Evolutionary conservation across 2,113 vertebrate species (phyloP), one percentile per base, ranked within the genome.

Genomic region (Lophura nycthemera): DNA sequence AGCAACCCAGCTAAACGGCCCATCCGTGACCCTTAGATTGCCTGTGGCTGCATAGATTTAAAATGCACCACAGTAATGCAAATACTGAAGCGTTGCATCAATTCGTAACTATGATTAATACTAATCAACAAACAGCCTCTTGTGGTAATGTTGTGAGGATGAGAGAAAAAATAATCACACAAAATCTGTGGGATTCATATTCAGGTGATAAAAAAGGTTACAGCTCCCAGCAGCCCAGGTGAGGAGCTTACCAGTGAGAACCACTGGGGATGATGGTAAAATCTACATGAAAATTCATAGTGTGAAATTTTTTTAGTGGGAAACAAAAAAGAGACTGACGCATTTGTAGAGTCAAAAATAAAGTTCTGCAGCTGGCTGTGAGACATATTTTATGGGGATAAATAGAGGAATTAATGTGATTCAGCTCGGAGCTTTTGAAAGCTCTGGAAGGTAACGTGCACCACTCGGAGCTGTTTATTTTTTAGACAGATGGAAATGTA

Each of bases 401-500:
- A 83, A 71, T 14, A 74, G 10, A 70, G 34, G 21, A 70, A 78
- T 5, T 6, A 84, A 92, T 34, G 38, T 0, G 1, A 67, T n/a
- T 56, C 20, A 86, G 47, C 11, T 5, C 29, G 52, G 34, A 81
- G 24, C 50, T 86, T 84, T 64, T 42, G 86, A 78, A 94, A 86
- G 29, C 42, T 27, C 56, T 78, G 36, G 42, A 83, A 93, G 83
- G 71, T 17, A 81, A 64, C 10, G 40, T 0, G 1, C 10, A 59
- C 8, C 47, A 45, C 34, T 59, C 12, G 13, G 40, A 81, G 74
- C 10, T 32, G 4, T 89, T 91, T 65, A 17, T 54, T 17, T 54
- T 54, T 29, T 30, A 54, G 52, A 54, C 52, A 30, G 52, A 54
- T 54, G 52, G 27, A 54, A 30, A 54, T 30, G 52, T 54, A 54